These are phyloP conservation scores for Pseudomyrmex flavicornis DNA, from an alignment of 1,140 invertebrate species.

Conservation along the genomic window DNA sequence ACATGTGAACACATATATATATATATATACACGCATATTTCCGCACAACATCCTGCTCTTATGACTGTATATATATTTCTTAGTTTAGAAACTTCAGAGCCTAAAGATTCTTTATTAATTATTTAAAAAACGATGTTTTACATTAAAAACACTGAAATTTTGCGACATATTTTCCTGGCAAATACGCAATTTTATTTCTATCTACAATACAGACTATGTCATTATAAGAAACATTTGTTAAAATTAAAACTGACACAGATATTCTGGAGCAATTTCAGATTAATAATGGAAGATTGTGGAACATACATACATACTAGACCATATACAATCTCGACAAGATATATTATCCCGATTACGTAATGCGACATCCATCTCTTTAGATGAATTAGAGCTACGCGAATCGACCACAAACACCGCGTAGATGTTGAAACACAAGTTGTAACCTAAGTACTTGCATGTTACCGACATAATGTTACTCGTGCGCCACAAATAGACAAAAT, in stretches of 20 bases:
- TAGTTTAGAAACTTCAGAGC: too few relatives aligned
- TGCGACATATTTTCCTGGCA: constrained; percentile 2
- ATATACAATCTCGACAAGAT: constrained; percentile 5
- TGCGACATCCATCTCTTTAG: constrained; percentile 48
- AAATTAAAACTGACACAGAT: not conserved
- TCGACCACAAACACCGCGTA: constrained; percentile 51
- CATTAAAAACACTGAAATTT: not conserved
- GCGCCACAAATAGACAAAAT: constrained; percentile 18
- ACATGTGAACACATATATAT: too few relatives aligned
- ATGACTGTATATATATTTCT: too few relatives aligned
- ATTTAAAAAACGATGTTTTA: not conserved
- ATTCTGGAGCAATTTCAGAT: not conserved
- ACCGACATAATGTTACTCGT: not conserved
- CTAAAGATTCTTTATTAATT: too few relatives aligned
- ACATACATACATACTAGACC: not conserved
- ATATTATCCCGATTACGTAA: constrained; percentile 61
- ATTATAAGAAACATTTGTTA: constrained; percentile 14
- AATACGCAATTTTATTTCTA: constrained; percentile 11
- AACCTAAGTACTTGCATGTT: constrained; percentile 42
- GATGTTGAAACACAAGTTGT: constrained; percentile 54
- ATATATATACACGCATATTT: too few relatives aligned
- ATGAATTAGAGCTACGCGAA: constrained; percentile 56
- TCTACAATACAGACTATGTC: not conserved
- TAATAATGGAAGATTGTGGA: not conserved
- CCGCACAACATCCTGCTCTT: not conserved